phyloP scores from a whole-genome alignment of 2,888 invertebrate species.

The Cynaeus angustus region DNA sequence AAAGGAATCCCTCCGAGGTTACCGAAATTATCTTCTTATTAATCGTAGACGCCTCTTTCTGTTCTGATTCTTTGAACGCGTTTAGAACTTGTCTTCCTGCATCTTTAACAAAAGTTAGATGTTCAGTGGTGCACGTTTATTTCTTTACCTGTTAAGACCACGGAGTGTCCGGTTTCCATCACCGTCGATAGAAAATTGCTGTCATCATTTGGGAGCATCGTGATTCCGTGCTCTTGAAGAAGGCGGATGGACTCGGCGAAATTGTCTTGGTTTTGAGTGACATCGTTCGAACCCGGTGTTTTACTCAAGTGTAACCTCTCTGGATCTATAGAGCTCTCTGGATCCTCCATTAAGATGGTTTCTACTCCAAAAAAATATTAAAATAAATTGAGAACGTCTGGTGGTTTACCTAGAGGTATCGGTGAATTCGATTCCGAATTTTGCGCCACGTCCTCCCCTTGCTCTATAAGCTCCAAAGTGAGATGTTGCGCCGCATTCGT shows the following conservation, averaged over 20 bases:
- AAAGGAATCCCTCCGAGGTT: conserved; percentile 73
- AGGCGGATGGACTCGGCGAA: conserved; percentile 76
- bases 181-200: conserved; percentile 84
- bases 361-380: too few relatives aligned
- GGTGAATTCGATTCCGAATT: conserved; percentile 39
- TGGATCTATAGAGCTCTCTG: conserved; percentile 43
- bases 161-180: conserved; percentile 88
- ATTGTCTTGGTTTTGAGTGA: conserved; percentile 13
- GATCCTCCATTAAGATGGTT: conserved; percentile 48
- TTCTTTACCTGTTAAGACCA: conserved; percentile 83
- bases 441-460: conserved; percentile 44
- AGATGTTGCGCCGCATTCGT: conserved; percentile 54
- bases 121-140: too few relatives aligned
- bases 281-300: conserved; percentile 14
- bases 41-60: conserved; percentile 46
- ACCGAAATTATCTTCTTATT: conserved; percentile 73
- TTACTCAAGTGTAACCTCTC: conserved; percentile 32
- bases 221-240: conserved; percentile 89
- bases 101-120: conserved; percentile 72
- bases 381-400: too few relatives aligned
- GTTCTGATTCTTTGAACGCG: conserved; percentile 70
- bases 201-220: conserved; percentile 86
- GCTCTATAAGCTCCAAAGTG: conserved; percentile 57
- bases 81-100: conserved; percentile 86
- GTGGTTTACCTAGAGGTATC: conserved; percentile 54